These are phyloP conservation scores for Dendroctonus valens DNA, from an alignment of 1,140 invertebrate genomes.

Conservation along the genomic window DNA sequence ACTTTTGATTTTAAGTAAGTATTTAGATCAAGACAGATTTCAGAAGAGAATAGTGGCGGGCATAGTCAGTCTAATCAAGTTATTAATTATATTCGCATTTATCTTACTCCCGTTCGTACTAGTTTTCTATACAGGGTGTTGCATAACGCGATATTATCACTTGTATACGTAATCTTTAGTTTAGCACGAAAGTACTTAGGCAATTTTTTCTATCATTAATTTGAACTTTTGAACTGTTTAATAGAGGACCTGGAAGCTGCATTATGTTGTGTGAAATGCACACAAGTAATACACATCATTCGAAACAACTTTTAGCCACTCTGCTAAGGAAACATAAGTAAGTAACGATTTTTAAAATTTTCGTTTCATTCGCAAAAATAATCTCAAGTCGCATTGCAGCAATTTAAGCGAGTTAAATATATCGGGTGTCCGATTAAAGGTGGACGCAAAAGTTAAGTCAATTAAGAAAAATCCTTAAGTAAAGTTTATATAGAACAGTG, in stretches of 20 bases:
- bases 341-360: constrained; percentile 20
- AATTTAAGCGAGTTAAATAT: no score
- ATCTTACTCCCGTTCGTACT: no score
- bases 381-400: background rate
- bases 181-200: background rate
- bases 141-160: background rate
- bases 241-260: constrained; percentile 52
- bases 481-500: no score
- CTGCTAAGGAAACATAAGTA: constrained; percentile 55
- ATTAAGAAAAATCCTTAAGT: no score
- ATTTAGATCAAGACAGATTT: background rate
- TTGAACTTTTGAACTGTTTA: constrained; percentile 27
- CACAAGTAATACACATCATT: constrained; percentile 46
- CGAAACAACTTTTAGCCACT: constrained; percentile 49
- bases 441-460: no score
- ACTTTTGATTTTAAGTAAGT: constrained; percentile 50
- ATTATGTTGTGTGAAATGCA: constrained; percentile 51
- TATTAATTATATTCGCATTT: background rate
- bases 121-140: no score
- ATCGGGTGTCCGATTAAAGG: no score
- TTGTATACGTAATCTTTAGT: background rate
- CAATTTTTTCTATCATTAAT: no score
- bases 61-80: background rate
- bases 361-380: background rate
- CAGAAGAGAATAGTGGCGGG: background rate